Evolutionary conservation across 2,113 vertebrate species (phyloP).

Genomic region (Oreotrochilus melanogaster): DNA sequence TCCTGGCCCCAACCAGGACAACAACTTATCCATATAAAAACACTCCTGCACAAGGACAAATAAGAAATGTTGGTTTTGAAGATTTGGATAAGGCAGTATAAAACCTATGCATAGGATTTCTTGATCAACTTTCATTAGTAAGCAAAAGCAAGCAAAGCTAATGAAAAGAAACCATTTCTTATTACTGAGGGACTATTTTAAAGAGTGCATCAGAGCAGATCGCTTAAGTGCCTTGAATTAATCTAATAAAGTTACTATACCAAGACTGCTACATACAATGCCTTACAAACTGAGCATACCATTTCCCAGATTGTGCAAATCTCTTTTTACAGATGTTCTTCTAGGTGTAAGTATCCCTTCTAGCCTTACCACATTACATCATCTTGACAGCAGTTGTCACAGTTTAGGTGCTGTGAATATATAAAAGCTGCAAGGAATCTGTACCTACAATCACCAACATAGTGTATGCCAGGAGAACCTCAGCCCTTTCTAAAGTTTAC

Average conservation of each 20-base stretch:
- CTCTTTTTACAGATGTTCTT: neutral
- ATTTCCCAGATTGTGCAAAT: fast-evolving
- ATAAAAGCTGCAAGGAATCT: neutral
- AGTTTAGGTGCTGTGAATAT: neutral
- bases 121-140: too few species aligned
- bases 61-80: neutral
- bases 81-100: neutral
- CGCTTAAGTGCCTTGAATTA: neutral
- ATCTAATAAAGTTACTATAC: neutral
- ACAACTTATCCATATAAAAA: too few species aligned
- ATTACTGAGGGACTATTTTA: too few species aligned
- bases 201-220: too few species aligned
- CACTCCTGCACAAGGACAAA: neutral
- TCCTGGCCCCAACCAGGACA: too few species aligned
- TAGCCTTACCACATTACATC: neutral
- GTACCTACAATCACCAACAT: neutral
- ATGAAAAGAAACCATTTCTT: too few species aligned
- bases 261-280: neutral
- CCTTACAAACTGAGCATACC: neutral
- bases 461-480: neutral
- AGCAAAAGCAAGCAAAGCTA: too few species aligned
- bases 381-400: neutral
- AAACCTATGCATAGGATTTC: neutral
- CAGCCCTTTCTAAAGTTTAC: neutral
- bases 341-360: neutral